Evolutionary conservation across 2,113 vertebrate species (phyloP).

Genomic region (Varanus salvator): DNA sequence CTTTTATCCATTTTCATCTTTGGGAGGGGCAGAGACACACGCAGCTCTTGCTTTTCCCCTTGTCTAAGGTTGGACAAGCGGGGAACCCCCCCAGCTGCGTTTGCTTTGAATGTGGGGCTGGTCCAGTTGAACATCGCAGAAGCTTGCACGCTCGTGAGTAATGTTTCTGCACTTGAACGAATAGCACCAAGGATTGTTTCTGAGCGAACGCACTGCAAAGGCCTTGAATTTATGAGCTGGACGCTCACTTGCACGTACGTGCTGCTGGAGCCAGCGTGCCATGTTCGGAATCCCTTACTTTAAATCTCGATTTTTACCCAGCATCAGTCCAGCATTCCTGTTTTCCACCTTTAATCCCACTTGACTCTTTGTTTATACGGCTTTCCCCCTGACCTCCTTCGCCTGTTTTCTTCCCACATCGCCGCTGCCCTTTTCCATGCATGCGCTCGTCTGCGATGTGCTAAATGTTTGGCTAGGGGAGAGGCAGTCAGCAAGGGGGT

Average conservation of each 20-base stretch:
- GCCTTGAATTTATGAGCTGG: too few species aligned
- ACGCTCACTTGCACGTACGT: too few species aligned
- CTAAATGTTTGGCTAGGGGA: rapidly evolving
- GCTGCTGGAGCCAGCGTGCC: not conserved
- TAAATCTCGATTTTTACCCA: not conserved
- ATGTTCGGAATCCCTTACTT: not conserved
- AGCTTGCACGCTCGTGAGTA: not conserved
- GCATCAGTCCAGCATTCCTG: not conserved
- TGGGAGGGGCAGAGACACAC: not conserved
- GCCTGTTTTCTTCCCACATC: not conserved
- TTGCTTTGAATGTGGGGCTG: not conserved
- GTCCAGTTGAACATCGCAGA: not conserved
- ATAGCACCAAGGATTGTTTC: not conserved
- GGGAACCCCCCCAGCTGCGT: not conserved
- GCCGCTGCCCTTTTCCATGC: not conserved
- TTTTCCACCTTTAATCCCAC: not conserved
- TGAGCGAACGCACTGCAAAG: not conserved
- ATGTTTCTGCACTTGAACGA: not conserved
- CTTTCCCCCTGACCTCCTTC: not conserved
- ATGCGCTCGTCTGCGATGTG: rapidly evolving
- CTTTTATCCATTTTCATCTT: not conserved
- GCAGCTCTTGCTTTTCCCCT: not conserved
- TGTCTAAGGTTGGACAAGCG: not conserved
- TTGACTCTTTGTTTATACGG: not conserved
- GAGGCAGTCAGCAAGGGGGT: not conserved